Percentiles rank a stretch among this genome's conserved stretches.
Conservation (phyloP, 2,797 vertebrate species). For the Salarias fasciatus region DNA sequence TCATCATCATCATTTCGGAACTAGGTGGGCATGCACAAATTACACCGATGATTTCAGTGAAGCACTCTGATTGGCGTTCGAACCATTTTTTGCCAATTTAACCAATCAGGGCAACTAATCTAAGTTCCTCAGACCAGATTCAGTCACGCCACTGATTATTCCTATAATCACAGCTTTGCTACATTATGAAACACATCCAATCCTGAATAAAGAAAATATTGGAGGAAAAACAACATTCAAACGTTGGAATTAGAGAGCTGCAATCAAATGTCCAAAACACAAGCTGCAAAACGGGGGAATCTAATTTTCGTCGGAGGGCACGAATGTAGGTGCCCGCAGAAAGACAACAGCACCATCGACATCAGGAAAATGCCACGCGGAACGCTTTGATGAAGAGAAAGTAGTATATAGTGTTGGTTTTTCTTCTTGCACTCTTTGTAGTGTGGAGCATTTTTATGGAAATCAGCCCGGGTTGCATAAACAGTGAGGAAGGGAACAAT, state of each 20-base stretch:
- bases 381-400: neutral
- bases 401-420: neutral
- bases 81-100: conserved; percentile 23
- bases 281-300: conserved; percentile 11
- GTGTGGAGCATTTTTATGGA: neutral
- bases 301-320: neutral
- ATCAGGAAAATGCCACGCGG: neutral
- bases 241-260: conserved; percentile 28
- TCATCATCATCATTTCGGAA: conserved; percentile 27
- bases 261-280: conserved; percentile 33
- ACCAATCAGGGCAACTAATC: conserved; percentile 31
- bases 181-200: conserved; percentile 5
- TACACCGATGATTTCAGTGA: conserved; percentile 27
- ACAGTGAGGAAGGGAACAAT: conserved; percentile 3
- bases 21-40: conserved; percentile 29
- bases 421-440: neutral
- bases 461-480: neutral
- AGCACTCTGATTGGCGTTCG: conserved; percentile 29
- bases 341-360: neutral
- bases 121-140: conserved; percentile 12
- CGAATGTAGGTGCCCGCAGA: conserved; percentile 13
- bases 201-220: conserved; percentile 4
- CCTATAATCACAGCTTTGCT: conserved; percentile 30
- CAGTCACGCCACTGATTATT: conserved; percentile 35
- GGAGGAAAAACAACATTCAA: conserved; percentile 22